Percentiles rank a stretch among this genome's conserved stretches.
Conservation (phyloP, 2,113 vertebrate genomes). For the Festucalex cinctus region DNA sequence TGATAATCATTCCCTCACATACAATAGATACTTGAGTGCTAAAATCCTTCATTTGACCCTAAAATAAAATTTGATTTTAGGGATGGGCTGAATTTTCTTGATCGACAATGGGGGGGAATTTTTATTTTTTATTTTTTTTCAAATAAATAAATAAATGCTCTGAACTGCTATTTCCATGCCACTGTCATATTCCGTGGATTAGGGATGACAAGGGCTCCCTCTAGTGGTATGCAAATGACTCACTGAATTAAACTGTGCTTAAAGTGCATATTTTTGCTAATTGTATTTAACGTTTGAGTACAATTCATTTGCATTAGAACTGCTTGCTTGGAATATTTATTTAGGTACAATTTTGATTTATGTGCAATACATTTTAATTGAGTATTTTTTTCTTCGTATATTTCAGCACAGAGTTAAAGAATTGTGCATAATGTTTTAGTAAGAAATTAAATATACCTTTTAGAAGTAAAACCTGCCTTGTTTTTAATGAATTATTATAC, state of each 20-base stretch:
- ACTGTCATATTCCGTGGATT: neutral
- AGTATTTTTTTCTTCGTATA: neutral
- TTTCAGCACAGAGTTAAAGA: too few species aligned
- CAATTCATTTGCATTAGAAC: neutral
- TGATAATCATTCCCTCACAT: neutral
- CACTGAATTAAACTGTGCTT: neutral
- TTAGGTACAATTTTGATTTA: neutral
- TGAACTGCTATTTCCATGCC: neutral
- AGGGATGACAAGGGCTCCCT: neutral
- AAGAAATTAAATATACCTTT: neutral
- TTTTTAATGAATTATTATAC: too few species aligned
- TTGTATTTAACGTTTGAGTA: neutral
- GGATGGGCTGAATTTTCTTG: neutral
- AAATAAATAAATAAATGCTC: neutral
- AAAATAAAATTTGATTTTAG: neutral
- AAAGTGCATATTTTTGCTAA: neutral
- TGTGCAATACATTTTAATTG: neutral
- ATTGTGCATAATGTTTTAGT: neutral
- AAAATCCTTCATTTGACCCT: slow-evolving; percentile 12
- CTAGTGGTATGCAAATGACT: neutral
- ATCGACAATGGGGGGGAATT: neutral
- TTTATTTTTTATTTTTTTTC: neutral
- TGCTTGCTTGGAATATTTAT: too few species aligned
- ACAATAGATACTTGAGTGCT: neutral
- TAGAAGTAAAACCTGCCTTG: neutral